Base-by-base conservation (phyloP, 2,888 invertebrate genomes). In the Lasioglossum leucozonium region DNA sequence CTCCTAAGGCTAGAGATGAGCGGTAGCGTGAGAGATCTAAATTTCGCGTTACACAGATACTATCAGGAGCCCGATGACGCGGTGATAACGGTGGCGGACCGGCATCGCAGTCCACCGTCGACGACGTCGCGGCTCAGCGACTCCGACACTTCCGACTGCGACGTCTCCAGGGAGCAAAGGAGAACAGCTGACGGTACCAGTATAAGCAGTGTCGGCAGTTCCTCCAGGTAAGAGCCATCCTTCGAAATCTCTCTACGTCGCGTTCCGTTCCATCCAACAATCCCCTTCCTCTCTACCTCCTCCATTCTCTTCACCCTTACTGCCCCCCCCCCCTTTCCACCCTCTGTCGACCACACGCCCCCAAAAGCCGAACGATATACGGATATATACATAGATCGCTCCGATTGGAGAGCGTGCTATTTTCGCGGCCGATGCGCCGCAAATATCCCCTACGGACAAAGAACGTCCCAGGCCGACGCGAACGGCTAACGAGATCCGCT, bases 121-220 rank as follows among this genome's bases (percentile, higher is more conserved):
- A 98, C 98, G 81, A 96, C 96, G 86, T 98, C 98, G 93, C 96
- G 99, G 92, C 96, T 98, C 89, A 98, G 98, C 91, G 98, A 98
- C 96, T 99, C 99, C 85, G 99, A 99, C 95, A 98, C 99, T 88
- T 98, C 98, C 89, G 96, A 95, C 88, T 95, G 94, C 84, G 95
- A 95, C 88, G 94, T 92, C 87, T 93, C 94, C 77, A 94, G 95
- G 88, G 95, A 94, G 89, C 96, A 96, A 92, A 95, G 96, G 91
- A 95, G 97, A 93, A 96, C 97, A 92, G 97, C 97, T 90, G 97
- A 97, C 95, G 97, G 97, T 84, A 97, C 97, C 92, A 98, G 98
- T 94, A 97, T 98, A 92, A 98, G 98, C 95, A 98, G 98, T 94
- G 97, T 98, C 91, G 98, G 98, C 87, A 98, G 98, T 95, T 98